Evolutionary conservation across 2,797 vertebrate species (phyloP).

Genomic region (Lepus townsendii): DNA sequence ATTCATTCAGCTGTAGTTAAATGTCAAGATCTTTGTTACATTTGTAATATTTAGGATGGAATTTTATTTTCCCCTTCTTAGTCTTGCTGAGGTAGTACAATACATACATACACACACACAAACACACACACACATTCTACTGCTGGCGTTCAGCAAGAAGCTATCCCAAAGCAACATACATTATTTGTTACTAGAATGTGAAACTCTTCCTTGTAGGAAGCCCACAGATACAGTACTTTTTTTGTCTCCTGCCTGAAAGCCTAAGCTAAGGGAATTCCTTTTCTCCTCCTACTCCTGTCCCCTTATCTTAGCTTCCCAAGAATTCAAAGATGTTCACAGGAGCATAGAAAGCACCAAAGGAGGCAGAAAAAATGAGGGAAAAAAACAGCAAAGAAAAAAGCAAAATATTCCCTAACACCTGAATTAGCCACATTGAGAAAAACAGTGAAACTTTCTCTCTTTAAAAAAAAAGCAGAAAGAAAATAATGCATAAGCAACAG

Average conservation of each 20-base stretch:
- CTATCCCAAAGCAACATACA: neutral
- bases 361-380: neutral
- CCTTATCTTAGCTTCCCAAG: neutral
- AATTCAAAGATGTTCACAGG: neutral
- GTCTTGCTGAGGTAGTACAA: neutral
- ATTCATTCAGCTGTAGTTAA: neutral
- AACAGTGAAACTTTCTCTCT: neutral
- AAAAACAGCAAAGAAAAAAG: neutral
- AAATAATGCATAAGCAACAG: neutral
- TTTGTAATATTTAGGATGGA: constrained; percentile 19
- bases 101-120: neutral
- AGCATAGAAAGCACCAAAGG: neutral
- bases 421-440: neutral
- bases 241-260: constrained; percentile 7
- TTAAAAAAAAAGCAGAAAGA: neutral
- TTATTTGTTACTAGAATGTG: neutral
- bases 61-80: constrained; percentile 41
- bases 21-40: neutral
- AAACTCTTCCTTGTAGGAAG: neutral
- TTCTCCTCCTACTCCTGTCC: neutral
- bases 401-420: neutral
- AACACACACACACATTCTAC: neutral
- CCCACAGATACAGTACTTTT: neutral
- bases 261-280: neutral
- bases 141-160: neutral